Base-by-base conservation (phyloP, 2,113 vertebrate species). In the Phycodurus eques region DNA sequence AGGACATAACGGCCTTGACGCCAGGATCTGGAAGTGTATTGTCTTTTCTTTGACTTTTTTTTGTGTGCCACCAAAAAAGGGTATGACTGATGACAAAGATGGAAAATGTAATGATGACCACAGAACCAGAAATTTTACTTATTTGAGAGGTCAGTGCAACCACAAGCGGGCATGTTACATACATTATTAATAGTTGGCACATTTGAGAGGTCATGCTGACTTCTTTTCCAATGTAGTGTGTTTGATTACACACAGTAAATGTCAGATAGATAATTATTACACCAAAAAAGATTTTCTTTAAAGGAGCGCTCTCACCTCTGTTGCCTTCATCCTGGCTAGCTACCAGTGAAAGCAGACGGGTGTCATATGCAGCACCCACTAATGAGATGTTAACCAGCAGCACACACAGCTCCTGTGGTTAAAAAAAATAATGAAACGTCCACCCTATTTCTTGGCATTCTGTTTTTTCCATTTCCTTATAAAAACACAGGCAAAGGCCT, bases 311-410 rank as follows among this genome's bases (percentile, higher is more conserved):
- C 64, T 64, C 17, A 51, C 68, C 42, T 15, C 51, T 59, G 60
- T 78, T 73, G 62, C 59, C 54, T 53, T 59, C 66, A 49, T 27
- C 70, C 59, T 80, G 69, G 67, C 77, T 74, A 71, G 75, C 79
- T 83, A 75, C 61, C 49, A 72, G 75, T 61, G 43, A 68, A 42
- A 74, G 68, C 49, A 69, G 75, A 78, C 67, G 78, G 80, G 71
- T 84, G 71, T 85, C 79, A 85, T 80, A 75, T 60, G 76, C 72
- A 72, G 72, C 46, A 2, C 80, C 75, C 78, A 82, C 80, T 80
- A 85, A 86, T 76, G 72, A 79, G 82, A 77, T 62, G 64, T 80
- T 81, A 85, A 83, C 77, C 80, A 87, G 77, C 80, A 59, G n/a
- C 80, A 79, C 78, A 85, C 84, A 85, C 74, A 74, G 46, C 77